These are phyloP conservation scores for Epinotia demarniana DNA, from an alignment of 2,888 invertebrate genomes.

Conservation along the genomic window DNA sequence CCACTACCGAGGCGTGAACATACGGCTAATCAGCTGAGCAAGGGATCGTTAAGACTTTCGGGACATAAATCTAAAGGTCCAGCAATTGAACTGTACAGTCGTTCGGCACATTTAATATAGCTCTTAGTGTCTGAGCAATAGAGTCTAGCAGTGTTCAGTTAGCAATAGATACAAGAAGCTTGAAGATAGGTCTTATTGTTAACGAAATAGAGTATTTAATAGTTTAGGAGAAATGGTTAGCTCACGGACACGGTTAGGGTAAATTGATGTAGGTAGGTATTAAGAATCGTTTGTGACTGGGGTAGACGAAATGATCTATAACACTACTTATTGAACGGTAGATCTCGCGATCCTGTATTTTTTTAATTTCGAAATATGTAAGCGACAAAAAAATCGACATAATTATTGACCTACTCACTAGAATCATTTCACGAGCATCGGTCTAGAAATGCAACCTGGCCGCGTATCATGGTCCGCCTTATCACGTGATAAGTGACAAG, in stretches of 20 bases:
- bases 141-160: background rate
- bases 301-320: too few relatives aligned
- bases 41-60: conserved; percentile 14
- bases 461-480: too few relatives aligned
- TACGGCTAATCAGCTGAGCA: conserved; percentile 15
- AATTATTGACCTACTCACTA: too few relatives aligned
- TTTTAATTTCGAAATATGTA: too few relatives aligned
- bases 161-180: background rate
- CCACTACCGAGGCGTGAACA: background rate
- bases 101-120: background rate
- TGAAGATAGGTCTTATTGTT: background rate
- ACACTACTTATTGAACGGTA: too few relatives aligned
- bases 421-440: too few relatives aligned
- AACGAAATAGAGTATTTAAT: background rate
- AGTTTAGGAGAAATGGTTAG: background rate
- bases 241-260: background rate
- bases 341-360: too few relatives aligned
- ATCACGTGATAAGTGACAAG: too few relatives aligned
- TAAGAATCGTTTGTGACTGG: too few relatives aligned
- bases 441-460: too few relatives aligned
- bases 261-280: background rate
- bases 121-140: conserved; percentile 1
- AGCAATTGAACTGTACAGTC: background rate
- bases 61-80: conserved; percentile 4
- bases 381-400: too few relatives aligned